Conservation (phyloP, 2,888 invertebrate species). For the Volucella bombylans region DNA sequence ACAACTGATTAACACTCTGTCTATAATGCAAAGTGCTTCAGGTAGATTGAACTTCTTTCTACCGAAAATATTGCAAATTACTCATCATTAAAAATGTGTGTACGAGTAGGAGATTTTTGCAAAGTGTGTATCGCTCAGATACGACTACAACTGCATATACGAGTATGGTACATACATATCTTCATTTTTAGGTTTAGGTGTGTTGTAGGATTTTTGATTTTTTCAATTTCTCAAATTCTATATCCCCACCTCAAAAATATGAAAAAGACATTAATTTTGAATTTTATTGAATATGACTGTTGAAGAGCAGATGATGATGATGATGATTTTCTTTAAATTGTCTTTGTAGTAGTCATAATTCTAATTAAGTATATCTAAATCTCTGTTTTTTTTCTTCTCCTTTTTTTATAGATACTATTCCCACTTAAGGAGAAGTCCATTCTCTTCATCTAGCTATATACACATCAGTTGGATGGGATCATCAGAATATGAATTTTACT, state of each 20-base stretch:
- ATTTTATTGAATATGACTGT: conserved; percentile 69
- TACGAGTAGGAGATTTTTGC: not conserved
- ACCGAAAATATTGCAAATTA: conserved; percentile 69
- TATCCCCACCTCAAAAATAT: conserved; percentile 50
- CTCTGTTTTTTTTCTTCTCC: too few species aligned
- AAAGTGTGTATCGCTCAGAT: not conserved
- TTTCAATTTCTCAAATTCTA: not conserved
- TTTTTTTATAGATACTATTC: too few species aligned
- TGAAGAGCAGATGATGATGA: conserved; percentile 32
- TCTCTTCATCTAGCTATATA: conserved; percentile 11
- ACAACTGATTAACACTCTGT: conserved; percentile 69
- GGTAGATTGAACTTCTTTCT: conserved; percentile 59
- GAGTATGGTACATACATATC: not conserved
- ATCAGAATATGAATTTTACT: conserved; percentile 17
- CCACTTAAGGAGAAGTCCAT: conserved; percentile 7
- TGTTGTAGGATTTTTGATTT: not conserved
- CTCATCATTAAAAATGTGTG: conserved; percentile 48
- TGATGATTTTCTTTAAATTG: conserved; percentile 2
- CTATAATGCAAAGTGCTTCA: conserved; percentile 54
- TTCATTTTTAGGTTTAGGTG: not conserved
- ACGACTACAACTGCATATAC: too few species aligned
- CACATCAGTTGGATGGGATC: conserved; percentile 38
- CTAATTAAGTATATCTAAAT: conserved; percentile 52
- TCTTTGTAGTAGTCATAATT: conserved; percentile 60
- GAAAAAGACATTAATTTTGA: conserved; percentile 64